phyloP scores from a whole-genome alignment of 2,888 invertebrate genomes.

The Cheilosia pagana region DNA sequence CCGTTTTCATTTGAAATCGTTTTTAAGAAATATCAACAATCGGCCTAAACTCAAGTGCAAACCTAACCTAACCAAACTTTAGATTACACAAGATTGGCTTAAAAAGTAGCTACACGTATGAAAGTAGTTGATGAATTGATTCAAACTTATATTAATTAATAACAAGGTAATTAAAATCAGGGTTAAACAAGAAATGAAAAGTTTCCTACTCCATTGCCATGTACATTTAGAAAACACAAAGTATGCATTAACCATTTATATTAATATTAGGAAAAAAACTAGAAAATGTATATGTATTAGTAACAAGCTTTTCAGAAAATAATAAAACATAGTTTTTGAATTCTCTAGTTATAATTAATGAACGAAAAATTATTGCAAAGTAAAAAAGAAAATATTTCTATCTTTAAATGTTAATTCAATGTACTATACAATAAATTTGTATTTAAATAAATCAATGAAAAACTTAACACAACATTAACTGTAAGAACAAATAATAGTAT shows the following conservation, averaged over 20 bases:
- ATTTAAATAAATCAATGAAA: constrained; percentile 46
- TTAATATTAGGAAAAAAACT: constrained; percentile 7
- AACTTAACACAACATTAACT: constrained; percentile 52
- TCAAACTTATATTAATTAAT: not conserved
- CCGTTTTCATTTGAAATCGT: no score
- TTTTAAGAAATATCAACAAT: no score
- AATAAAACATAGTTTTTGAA: constrained; percentile 36
- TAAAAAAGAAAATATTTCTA: constrained; percentile 15
- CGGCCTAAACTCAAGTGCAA: no score
- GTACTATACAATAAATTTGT: constrained; percentile 18
- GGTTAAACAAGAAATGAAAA: not conserved
- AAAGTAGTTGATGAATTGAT: not conserved
- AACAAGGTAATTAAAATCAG: not conserved
- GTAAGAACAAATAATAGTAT: constrained; percentile 17
- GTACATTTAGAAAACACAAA: constrained; percentile 20
- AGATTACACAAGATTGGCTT: no score
- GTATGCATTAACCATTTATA: constrained; percentile 9
- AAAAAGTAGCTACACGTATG: not conserved
- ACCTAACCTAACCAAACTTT: no score
- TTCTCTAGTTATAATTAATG: constrained; percentile 12
- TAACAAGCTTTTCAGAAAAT: constrained; percentile 43
- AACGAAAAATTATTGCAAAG: constrained; percentile 14
- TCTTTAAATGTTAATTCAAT: constrained; percentile 23
- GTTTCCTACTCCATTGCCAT: constrained; percentile 63
- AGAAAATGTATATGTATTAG: constrained; percentile 21